Percentiles rank a stretch among this genome's conserved stretches.
phyloP scores from a whole-genome alignment of 2,797 vertebrate genomes.

The Cichlasoma orientale region DNA sequence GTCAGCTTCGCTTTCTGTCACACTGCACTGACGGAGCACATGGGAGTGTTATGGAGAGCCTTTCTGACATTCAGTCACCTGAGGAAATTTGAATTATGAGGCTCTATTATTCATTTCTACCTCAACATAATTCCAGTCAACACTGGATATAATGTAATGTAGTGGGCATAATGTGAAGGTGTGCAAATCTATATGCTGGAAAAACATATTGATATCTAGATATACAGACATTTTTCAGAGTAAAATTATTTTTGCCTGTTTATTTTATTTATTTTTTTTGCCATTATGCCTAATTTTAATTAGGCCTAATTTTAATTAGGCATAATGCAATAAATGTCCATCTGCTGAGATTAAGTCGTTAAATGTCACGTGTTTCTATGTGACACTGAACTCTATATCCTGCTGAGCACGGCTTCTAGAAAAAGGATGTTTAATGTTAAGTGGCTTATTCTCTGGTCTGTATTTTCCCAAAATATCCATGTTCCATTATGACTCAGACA shows the following conservation, averaged over 20 bases:
- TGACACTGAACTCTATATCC: neutral
- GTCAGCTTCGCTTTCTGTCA: slow-evolving; percentile 43
- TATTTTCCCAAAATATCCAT: neutral
- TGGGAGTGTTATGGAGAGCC: slow-evolving; percentile 28
- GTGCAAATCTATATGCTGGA: neutral
- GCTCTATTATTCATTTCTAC: slow-evolving; percentile 52
- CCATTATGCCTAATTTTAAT: neutral
- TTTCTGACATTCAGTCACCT: slow-evolving; percentile 47
- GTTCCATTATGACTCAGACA: neutral
- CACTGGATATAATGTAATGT: neutral
- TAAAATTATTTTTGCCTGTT: no score
- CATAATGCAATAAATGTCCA: neutral
- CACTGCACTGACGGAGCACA: slow-evolving; percentile 18
- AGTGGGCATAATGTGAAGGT: neutral
- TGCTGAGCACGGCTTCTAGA: neutral
- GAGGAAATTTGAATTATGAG: slow-evolving; percentile 49
- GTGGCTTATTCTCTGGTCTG: neutral
- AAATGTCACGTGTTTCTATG: neutral
- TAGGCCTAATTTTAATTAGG: no score
- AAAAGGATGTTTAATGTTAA: no score
- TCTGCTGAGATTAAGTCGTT: neutral
- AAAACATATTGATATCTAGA: neutral
- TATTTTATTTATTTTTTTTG: no score
- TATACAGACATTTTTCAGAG: neutral
- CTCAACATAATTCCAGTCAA: slow-evolving; percentile 24